Percentiles rank a stretch among this genome's conserved stretches.
These are phyloP conservation scores for Drosophila kuntzei DNA, from an alignment of 2,888 invertebrate species.

Conservation along the genomic window DNA sequence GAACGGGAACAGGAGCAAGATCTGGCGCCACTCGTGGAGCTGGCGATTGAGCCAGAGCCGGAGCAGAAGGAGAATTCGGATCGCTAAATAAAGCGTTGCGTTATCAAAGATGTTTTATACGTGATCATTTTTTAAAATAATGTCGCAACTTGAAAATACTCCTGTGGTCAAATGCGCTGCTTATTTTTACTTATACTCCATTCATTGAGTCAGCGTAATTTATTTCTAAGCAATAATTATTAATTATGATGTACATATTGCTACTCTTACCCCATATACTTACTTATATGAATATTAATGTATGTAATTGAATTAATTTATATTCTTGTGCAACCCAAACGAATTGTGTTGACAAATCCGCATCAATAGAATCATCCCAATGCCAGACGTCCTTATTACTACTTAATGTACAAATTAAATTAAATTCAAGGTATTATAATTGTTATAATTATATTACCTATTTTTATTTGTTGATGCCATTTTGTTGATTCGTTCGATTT, in stretches of 20 bases:
- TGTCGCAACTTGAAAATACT: conserved; percentile 63
- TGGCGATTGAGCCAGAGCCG: conserved; percentile 32
- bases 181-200: conserved; percentile 32
- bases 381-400: conserved; percentile 24
- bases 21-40: conserved; percentile 50
- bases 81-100: neutral
- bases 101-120: conserved; percentile 16
- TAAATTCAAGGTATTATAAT: conserved; percentile 10
- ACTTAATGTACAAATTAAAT: conserved; percentile 42
- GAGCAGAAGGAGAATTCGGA: conserved; percentile 6
- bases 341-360: conserved; percentile 22
- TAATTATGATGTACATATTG: conserved; percentile 33
- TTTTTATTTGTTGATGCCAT: conserved; percentile 13
- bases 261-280: conserved; percentile 8
- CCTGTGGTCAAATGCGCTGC: conserved; percentile 67
- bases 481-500: conserved; percentile 27
- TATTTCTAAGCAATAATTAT: conserved; percentile 55
- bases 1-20: conserved; percentile 38
- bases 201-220: conserved; percentile 52
- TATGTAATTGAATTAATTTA: conserved; percentile 3
- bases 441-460: conserved; percentile 8
- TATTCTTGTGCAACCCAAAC: conserved; percentile 8
- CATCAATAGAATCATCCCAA: conserved; percentile 16
- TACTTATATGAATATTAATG: neutral
- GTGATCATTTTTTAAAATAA: conserved; percentile 30